These are phyloP conservation scores for Holotrichia oblita DNA, from an alignment of 1,140 invertebrate species.

Conservation along the genomic window DNA sequence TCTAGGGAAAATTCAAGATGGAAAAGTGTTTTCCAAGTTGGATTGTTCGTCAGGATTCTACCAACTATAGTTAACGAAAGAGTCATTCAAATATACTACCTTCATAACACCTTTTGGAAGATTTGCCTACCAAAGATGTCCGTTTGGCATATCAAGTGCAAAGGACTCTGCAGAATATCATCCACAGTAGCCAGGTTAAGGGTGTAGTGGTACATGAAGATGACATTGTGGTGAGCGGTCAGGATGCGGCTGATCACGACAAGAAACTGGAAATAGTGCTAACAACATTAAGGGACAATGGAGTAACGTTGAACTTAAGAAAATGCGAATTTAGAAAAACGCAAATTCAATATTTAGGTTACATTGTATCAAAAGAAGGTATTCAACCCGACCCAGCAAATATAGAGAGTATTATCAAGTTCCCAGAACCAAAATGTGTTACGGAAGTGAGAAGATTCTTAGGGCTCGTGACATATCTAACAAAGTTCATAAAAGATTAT, in stretches of 20 bases:
- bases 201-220: background rate
- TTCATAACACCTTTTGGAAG: conserved; percentile 58
- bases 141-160: conserved; percentile 57
- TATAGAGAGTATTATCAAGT: conserved; percentile 51
- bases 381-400: conserved; percentile 39
- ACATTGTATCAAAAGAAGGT: conserved; percentile 24
- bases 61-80: conserved; percentile 55
- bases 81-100: conserved; percentile 57
- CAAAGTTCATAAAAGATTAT: conserved; percentile 51
- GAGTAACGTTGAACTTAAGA: conserved; percentile 12
- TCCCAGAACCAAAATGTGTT: conserved; percentile 49
- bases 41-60: conserved; percentile 58
- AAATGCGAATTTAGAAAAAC: conserved; percentile 39
- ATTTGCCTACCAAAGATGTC: conserved; percentile 57
- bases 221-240: conserved; percentile 7
- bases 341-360: conserved; percentile 26
- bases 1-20: conserved; percentile 46
- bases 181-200: background rate
- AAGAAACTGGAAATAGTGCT: background rate
- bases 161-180: conserved; percentile 24
- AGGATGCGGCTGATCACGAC: background rate
- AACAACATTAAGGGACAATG: background rate
- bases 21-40: conserved; percentile 54
- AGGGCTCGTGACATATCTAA: conserved; percentile 58
- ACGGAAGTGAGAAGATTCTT: conserved; percentile 54